A percentile compares a stretch with the other conserved stretches of the same genome.
phyloP scores from a whole-genome alignment of 2,797 vertebrate species.

The Danionella dracula region DNA sequence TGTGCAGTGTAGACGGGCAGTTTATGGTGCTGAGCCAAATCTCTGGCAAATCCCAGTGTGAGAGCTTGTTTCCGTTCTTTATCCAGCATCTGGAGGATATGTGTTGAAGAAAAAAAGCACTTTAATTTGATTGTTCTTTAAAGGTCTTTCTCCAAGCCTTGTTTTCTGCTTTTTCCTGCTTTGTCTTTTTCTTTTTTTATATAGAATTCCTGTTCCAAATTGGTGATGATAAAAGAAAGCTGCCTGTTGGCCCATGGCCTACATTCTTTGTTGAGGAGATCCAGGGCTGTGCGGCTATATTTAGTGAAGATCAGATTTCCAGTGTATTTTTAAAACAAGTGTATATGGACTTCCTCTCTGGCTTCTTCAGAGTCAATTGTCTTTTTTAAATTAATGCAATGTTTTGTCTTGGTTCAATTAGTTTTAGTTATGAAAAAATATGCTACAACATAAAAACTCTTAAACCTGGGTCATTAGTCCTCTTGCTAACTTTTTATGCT shows the following conservation, averaged over 20 bases:
- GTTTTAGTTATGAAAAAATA: no score
- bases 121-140: slow-evolving; percentile 1
- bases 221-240: slow-evolving; percentile 38
- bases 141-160: background rate
- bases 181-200: slow-evolving; percentile 6
- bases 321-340: slow-evolving; percentile 7
- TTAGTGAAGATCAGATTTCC: slow-evolving; percentile 17
- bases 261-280: slow-evolving; percentile 39
- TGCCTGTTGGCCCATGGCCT: slow-evolving; percentile 30
- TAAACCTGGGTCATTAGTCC: no score
- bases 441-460: no score
- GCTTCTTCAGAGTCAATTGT: background rate
- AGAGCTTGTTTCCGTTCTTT: slow-evolving; percentile 17
- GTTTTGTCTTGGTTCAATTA: no score
- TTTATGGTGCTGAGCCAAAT: slow-evolving; percentile 15
- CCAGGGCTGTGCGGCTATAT: slow-evolving; percentile 38
- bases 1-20: background rate
- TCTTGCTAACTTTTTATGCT: background rate
- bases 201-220: slow-evolving; percentile 40
- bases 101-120: background rate
- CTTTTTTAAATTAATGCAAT: background rate
- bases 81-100: slow-evolving; percentile 30
- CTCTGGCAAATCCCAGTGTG: background rate
- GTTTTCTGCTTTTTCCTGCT: background rate
- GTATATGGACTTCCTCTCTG: background rate